Evolutionary conservation across 2,113 vertebrate species (phyloP).

Genomic region (Ammospiza nelsoni): DNA sequence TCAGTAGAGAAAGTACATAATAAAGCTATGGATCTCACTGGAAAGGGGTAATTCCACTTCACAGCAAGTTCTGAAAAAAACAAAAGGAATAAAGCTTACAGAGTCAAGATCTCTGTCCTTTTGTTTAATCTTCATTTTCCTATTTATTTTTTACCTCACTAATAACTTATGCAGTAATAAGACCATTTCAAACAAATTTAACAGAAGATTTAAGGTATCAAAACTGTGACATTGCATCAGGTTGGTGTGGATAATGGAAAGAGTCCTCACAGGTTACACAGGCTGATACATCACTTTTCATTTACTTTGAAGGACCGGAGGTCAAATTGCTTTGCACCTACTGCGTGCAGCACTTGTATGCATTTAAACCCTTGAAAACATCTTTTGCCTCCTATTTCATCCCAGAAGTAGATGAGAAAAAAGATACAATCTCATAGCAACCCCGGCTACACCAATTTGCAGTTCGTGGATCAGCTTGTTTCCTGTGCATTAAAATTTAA

Average conservation of each 20-base stretch:
- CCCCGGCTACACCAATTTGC: neutral
- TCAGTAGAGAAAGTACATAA: neutral
- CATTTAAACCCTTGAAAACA: neutral
- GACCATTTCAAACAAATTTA: neutral
- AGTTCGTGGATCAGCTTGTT: neutral
- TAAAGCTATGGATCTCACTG: neutral
- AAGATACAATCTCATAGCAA: neutral
- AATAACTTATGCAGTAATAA: neutral
- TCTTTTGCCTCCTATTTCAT: neutral
- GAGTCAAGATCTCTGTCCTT: neutral
- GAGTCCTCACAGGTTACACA: neutral
- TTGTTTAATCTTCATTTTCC: neutral
- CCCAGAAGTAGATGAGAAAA: neutral
- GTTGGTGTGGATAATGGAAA: neutral
- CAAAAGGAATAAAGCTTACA: neutral
- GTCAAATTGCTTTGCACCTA: neutral
- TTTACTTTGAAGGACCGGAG: neutral
- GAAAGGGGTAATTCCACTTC: neutral
- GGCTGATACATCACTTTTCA: neutral
- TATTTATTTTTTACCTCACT: neutral
- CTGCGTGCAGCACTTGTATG: neutral
- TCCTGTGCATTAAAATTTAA: neutral
- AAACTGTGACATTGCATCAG: neutral
- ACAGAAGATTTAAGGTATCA: neutral
- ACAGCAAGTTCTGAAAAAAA: neutral